Percentiles rank a stretch among this genome's conserved stretches.
These are phyloP conservation scores for Orthonyx spaldingii DNA, from an alignment of 2,113 vertebrate species.

Conservation along the genomic window DNA sequence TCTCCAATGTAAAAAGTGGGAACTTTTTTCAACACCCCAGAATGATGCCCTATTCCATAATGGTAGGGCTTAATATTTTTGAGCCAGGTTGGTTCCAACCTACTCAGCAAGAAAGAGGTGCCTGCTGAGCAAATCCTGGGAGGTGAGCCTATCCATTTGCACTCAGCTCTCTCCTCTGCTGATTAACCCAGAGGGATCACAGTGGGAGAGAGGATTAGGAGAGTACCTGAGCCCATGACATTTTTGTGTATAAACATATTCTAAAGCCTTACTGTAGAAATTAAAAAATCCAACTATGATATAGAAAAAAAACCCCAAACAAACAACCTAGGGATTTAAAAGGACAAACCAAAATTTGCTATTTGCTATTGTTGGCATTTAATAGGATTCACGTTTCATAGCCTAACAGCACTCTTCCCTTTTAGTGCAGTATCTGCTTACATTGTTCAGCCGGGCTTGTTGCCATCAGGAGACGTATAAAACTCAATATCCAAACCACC, in stretches of 20 bases:
- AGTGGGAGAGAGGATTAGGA: background rate
- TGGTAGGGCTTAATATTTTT: background rate
- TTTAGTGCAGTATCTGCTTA: background rate
- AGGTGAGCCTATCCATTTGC: background rate
- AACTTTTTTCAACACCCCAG: background rate
- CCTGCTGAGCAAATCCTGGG: background rate
- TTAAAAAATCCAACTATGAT: background rate
- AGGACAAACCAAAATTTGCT: background rate
- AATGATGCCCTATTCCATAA: background rate
- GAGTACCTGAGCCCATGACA: background rate
- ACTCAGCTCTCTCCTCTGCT: background rate
- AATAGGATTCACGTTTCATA: background rate
- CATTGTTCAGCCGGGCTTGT: background rate
- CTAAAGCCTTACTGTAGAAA: background rate
- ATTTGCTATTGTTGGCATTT: background rate
- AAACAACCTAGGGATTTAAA: background rate
- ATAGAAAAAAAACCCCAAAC: too few relatives aligned
- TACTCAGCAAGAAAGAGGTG: background rate
- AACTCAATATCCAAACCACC: background rate
- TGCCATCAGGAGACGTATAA: background rate
- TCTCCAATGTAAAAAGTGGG: background rate
- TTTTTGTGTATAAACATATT: background rate
- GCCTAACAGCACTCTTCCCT: background rate
- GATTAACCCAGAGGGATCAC: background rate
- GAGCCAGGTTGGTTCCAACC: background rate